phyloP scores from a whole-genome alignment of 2,797 vertebrate species.

The Staurois parvus region DNA sequence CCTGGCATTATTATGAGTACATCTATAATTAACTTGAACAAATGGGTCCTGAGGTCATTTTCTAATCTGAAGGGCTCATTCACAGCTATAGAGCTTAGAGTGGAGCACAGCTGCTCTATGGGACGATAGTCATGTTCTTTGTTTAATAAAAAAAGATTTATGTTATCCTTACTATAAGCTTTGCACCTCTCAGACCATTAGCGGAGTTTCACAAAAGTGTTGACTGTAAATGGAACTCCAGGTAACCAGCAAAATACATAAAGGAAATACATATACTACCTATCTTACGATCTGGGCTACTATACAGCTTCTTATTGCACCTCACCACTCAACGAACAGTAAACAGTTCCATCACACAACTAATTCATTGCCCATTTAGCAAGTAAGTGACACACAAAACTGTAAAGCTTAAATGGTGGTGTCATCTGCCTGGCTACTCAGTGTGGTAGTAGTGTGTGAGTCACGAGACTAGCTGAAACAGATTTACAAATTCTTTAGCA shows the following conservation, averaged over 20 bases:
- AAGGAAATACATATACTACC: not conserved
- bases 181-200: not conserved
- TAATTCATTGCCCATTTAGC: not conserved
- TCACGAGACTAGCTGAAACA: too few species aligned
- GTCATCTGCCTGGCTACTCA: too few species aligned
- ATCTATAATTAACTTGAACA: not conserved
- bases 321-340: not conserved
- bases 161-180: not conserved
- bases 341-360: not conserved
- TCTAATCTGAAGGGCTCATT: not conserved
- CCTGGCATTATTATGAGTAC: not conserved
- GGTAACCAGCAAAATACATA: too few species aligned
- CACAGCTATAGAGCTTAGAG: not conserved
- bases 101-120: not conserved
- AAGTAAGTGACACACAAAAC: too few species aligned
- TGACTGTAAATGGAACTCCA: not conserved
- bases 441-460: too few species aligned
- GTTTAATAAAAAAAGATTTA: not conserved
- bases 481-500: too few species aligned
- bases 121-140: not conserved
- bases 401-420: too few species aligned
- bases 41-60: slow-evolving; percentile 8
- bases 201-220: not conserved
- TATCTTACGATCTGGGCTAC: not conserved
- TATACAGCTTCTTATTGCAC: not conserved